Base-by-base conservation (phyloP, 1,140 invertebrate species). In the Trinorchestia longiramus region DNA sequence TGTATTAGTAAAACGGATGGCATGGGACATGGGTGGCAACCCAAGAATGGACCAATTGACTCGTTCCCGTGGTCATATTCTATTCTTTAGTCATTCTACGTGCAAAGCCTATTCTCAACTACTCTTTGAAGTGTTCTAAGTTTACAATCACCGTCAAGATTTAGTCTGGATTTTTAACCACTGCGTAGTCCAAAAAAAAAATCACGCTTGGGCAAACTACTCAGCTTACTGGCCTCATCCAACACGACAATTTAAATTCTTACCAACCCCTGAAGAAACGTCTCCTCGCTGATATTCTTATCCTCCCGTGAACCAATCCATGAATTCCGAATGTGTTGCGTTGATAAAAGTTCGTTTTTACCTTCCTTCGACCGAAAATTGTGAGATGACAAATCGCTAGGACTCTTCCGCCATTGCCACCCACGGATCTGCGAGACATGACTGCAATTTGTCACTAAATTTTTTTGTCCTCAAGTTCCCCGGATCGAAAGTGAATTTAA, bases 371-470 rank as follows among this genome's bases (percentile, higher is more conserved):
- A 15, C n/a, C 15, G 43, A 90, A 90, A 90, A 90, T 90, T 43
- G n/a, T 36, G 28, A 90, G 88, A 90, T 90, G 88, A 90, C 88
- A 90, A 90, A 90, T 90, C 43, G 88, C 43, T 28, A 28, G 88
- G 43, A 42, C 88, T 90, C 28, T 15, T 90, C 88, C 4, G 41
- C 88, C 41, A 77, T 77, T 77, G 62, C 62, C 62, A 77, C 62
- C 62, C 62, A 23, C 28, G 28, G 28, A 77, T 77, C 62, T 77
- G 62, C 11, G 62, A 77, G 62, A 77, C 62, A 77, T 77, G 62
- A 77, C 62, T 77, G 62, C 62, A 77, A 77, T 77, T 77, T 77
- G 62, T 77, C 62, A 77, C 62, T 77, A 1, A 36, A 77, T 77
- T 77, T 77, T 53, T 77, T 77, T 77, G 62, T 28, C 28, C 62